Conservation (phyloP, 2,888 invertebrate species). For the Monopis laevigella region DNA sequence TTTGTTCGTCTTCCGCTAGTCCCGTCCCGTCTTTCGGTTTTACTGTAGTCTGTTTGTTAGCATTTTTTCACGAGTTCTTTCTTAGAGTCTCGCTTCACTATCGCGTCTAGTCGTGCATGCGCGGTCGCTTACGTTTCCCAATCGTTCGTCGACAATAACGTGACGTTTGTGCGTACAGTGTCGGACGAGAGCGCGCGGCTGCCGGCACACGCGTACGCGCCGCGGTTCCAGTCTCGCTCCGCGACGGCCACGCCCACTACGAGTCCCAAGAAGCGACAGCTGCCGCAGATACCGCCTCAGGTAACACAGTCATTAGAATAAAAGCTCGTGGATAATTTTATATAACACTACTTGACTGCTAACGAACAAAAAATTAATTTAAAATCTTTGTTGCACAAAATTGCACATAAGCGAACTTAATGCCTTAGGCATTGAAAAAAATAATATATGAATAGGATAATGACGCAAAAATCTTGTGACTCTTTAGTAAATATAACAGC, state of each 20-base stretch:
- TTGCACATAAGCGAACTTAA: too few species aligned
- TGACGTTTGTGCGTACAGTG: constrained; percentile 24
- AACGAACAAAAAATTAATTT: too few species aligned
- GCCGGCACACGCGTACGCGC: constrained; percentile 68
- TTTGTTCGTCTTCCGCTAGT: constrained; percentile 50
- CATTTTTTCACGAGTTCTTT: constrained; percentile 23
- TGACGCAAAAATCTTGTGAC: too few species aligned
- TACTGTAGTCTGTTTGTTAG: constrained; percentile 48
- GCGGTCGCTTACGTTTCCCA: not conserved
- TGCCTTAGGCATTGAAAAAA: too few species aligned
- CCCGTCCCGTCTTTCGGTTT: constrained; percentile 39
- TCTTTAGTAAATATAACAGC: constrained; percentile 11
- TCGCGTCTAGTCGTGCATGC: not conserved
- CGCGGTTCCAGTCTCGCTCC: constrained; percentile 83
- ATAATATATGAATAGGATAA: too few species aligned
- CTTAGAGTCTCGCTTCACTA: not conserved
- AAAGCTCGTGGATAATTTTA: too few species aligned
- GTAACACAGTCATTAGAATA: too few species aligned
- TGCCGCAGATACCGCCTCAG: constrained; percentile 89
- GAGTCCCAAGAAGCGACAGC: constrained; percentile 95
- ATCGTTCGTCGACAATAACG: not conserved
- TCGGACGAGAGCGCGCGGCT: constrained; percentile 36
- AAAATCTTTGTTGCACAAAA: too few species aligned
- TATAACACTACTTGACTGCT: not conserved
- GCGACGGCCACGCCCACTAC: constrained; percentile 94